These are phyloP conservation scores for Agrilus planipennis DNA, from an alignment of 1,140 invertebrate genomes.

Conservation along the genomic window DNA sequence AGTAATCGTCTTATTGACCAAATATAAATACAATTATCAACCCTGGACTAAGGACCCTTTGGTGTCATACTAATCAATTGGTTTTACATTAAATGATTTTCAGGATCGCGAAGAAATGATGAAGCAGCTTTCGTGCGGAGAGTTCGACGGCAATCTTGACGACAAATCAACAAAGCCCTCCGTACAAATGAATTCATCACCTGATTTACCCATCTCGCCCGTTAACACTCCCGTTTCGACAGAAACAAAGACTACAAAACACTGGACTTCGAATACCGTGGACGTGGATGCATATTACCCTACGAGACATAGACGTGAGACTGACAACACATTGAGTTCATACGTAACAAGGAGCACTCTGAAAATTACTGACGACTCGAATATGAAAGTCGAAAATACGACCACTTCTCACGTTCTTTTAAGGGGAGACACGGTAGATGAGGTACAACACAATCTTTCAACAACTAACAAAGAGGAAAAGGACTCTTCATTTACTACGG, in stretches of 20 bases:
- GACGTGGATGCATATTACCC: slow-evolving; percentile 26
- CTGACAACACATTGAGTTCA: slow-evolving; percentile 26
- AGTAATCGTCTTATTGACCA: too few species aligned
- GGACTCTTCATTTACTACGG: too few species aligned
- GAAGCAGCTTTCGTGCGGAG: slow-evolving; percentile 33
- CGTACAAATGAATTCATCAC: slow-evolving; percentile 5
- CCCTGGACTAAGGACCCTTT: too few species aligned
- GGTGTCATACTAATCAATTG: too few species aligned
- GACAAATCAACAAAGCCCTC: slow-evolving; percentile 23
- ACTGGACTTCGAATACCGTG: slow-evolving; percentile 28
- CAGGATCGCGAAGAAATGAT: slow-evolving; percentile 37
- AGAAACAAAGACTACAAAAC: slow-evolving; percentile 24
- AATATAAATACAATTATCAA: too few species aligned
- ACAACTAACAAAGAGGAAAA: not conserved
- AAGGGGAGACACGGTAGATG: too few species aligned
- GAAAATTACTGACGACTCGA: too few species aligned
- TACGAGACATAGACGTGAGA: slow-evolving; percentile 35
- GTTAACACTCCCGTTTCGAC: slow-evolving; percentile 3
- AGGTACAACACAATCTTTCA: too few species aligned
- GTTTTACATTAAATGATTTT: too few species aligned
- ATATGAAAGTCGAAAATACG: too few species aligned
- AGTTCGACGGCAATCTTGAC: slow-evolving; percentile 27
- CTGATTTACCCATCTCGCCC: slow-evolving; percentile 2
- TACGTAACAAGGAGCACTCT: slow-evolving; percentile 16
- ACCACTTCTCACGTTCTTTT: too few species aligned